phyloP scores from a whole-genome alignment of 2,113 vertebrate species.

The Prunella himalayana region DNA sequence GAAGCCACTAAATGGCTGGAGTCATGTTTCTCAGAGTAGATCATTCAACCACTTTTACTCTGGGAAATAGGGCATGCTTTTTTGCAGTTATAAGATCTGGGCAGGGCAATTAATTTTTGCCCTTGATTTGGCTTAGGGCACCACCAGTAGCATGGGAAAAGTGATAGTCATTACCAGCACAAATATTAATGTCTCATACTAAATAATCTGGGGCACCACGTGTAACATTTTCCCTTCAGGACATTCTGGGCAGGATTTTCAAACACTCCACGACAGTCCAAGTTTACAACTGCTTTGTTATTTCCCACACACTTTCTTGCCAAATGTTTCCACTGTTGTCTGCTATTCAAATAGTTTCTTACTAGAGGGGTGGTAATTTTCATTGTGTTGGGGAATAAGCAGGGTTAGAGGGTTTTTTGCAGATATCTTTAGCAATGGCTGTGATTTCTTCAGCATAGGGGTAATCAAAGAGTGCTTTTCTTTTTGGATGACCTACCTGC shows the following conservation, averaged over 20 bases:
- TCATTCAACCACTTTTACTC: background rate
- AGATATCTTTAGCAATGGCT: background rate
- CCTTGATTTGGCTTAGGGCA: background rate
- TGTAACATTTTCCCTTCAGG: background rate
- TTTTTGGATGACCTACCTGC: background rate
- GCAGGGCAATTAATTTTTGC: background rate
- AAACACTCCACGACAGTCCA: background rate
- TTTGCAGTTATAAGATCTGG: background rate
- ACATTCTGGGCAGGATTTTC: slow-evolving; percentile 17
- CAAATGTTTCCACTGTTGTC: slow-evolving; percentile 4
- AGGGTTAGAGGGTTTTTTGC: background rate
- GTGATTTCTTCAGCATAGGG: background rate
- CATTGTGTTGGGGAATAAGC: background rate
- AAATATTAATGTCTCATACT: background rate
- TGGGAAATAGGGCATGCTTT: background rate
- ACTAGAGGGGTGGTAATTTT: background rate
- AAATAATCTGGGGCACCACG: background rate
- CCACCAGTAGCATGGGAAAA: background rate
- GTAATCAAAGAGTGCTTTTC: background rate
- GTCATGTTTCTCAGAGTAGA: background rate
- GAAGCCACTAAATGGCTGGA: background rate
- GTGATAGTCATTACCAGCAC: background rate
- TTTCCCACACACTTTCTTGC: slow-evolving; percentile 1
- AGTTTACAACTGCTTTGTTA: background rate
- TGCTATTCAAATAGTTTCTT: background rate